Evolutionary conservation across 2,888 invertebrate genomes (phyloP).

Genomic region (Anthophora plumipes): DNA sequence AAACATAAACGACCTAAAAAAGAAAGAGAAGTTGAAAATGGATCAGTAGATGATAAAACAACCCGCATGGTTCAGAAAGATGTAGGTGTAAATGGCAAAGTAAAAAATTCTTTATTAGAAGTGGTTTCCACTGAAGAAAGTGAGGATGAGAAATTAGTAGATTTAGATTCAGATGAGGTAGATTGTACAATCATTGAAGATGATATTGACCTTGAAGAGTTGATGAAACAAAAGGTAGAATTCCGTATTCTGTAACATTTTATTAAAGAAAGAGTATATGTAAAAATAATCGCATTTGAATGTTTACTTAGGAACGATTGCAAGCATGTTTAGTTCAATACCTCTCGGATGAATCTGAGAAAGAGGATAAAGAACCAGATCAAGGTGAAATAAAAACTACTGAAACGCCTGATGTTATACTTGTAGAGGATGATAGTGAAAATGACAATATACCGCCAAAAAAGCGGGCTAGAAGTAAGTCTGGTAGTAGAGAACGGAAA

Average conservation of each 20-base stretch:
- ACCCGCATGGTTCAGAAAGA: conserved; percentile 72
- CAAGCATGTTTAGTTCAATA: conserved; percentile 93
- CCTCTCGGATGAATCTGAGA: conserved; percentile 88
- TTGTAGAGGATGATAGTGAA: conserved; percentile 88
- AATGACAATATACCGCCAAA: conserved; percentile 85
- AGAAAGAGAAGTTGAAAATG: conserved; percentile 79
- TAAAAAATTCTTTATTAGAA: conserved; percentile 76
- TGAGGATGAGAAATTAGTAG: conserved; percentile 82
- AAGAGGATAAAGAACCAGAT: conserved; percentile 84
- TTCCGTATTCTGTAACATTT: not conserved
- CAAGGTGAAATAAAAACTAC: conserved; percentile 84
- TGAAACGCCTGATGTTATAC: conserved; percentile 87
- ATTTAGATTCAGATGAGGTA: conserved; percentile 86
- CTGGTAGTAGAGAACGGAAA: conserved; percentile 80
- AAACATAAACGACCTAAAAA: conserved; percentile 82
- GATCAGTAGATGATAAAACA: conserved; percentile 75
- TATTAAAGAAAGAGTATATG: not conserved
- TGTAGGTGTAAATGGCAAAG: conserved; percentile 79
- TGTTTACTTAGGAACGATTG: conserved; percentile 85
- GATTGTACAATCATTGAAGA: conserved; percentile 91
- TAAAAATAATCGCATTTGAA: not conserved
- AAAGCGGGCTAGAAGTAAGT: conserved; percentile 83
- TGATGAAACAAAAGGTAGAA: conserved; percentile 94
- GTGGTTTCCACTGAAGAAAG: conserved; percentile 82
- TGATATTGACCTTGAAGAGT: conserved; percentile 93